These are phyloP conservation scores for Coenonympha arcania DNA, from an alignment of 2,888 invertebrate species.

Conservation along the genomic window DNA sequence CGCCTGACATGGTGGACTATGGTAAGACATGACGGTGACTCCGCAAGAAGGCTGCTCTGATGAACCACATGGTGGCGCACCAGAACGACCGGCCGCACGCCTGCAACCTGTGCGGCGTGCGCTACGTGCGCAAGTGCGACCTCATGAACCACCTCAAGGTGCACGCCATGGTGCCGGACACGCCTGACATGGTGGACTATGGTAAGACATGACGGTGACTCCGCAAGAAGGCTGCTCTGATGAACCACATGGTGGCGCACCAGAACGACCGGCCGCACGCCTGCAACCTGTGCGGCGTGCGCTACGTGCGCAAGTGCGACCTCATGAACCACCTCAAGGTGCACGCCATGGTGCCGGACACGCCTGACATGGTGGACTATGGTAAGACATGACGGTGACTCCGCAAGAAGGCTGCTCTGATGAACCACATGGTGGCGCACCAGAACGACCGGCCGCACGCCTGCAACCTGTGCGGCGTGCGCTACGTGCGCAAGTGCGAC, in stretches of 20 bases:
- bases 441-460: slow-evolving; percentile 87
- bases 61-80: slow-evolving; percentile 91
- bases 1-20: slow-evolving; percentile 68
- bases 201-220: slow-evolving; percentile 81
- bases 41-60: slow-evolving; percentile 86
- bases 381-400: slow-evolving; percentile 81
- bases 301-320: slow-evolving; percentile 85
- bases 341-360: slow-evolving; percentile 83
- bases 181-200: slow-evolving; percentile 68
- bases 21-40: slow-evolving; percentile 81
- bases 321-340: slow-evolving; percentile 88
- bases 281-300: slow-evolving; percentile 86
- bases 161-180: slow-evolving; percentile 83
- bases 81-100: slow-evolving; percentile 87
- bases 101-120: slow-evolving; percentile 86
- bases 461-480: slow-evolving; percentile 86
- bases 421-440: slow-evolving; percentile 91
- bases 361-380: slow-evolving; percentile 68
- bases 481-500: slow-evolving; percentile 85
- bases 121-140: slow-evolving; percentile 85
- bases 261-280: slow-evolving; percentile 87
- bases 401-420: slow-evolving; percentile 86
- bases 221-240: slow-evolving; percentile 86
- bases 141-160: slow-evolving; percentile 88
- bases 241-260: slow-evolving; percentile 91